Percentiles rank a stretch among this genome's conserved stretches.
phyloP scores from a whole-genome alignment of 2,888 invertebrate genomes.

The Meganola albula region DNA sequence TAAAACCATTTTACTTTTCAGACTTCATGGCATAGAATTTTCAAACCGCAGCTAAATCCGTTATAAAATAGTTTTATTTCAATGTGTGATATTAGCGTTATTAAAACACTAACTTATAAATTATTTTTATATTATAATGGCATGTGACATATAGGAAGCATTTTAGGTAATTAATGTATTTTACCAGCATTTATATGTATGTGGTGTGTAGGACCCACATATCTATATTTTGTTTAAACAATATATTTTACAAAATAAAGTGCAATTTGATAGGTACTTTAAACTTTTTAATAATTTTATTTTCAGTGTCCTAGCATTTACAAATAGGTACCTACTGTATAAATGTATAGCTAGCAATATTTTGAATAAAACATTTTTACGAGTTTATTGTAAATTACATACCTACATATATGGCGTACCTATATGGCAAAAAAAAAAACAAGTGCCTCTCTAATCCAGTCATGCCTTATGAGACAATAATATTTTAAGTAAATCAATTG shows the following conservation, averaged over 20 bases:
- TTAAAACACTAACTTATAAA: background rate
- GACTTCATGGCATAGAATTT: too few relatives aligned
- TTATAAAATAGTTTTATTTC: too few relatives aligned
- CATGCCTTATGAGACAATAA: constrained; percentile 24
- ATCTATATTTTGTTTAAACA: background rate
- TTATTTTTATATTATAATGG: background rate
- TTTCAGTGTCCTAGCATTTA: background rate
- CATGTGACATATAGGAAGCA: background rate
- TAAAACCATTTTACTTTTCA: too few relatives aligned
- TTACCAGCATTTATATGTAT: background rate
- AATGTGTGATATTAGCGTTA: too few relatives aligned
- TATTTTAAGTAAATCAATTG: constrained; percentile 33
- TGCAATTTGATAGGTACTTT: too few relatives aligned
- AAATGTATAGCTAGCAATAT: background rate
- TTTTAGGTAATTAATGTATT: background rate
- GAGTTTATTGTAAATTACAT: too few relatives aligned
- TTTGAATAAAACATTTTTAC: too few relatives aligned
- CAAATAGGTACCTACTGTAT: background rate
- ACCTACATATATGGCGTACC: too few relatives aligned
- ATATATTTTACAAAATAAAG: background rate
- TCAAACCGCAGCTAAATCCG: too few relatives aligned
- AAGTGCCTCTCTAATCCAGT: constrained; percentile 15
- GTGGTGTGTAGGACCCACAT: background rate
- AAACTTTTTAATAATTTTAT: background rate
- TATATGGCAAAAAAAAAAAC: too few relatives aligned